phyloP scores from a whole-genome alignment of 2,797 vertebrate genomes.

The Microctenopoma stevenorrisi region DNA sequence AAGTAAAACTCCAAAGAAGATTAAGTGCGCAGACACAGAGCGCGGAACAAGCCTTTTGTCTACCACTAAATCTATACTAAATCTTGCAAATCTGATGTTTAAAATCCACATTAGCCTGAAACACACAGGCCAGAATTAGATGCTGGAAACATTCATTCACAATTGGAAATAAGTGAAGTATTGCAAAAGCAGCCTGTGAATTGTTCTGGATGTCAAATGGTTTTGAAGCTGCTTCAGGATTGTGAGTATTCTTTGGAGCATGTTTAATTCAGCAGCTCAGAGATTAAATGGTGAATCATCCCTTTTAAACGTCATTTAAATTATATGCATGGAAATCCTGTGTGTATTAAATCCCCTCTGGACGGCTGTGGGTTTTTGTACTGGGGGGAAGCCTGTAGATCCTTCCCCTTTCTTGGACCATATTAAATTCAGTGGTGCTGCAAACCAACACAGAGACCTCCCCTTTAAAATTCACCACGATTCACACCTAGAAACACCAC shows the following conservation, averaged over 20 bases:
- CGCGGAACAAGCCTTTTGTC: conserved; percentile 50
- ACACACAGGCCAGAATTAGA: conserved; percentile 17
- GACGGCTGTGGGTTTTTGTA: conserved; percentile 28
- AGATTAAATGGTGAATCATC: conserved; percentile 39
- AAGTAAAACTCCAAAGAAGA: conserved; percentile 57
- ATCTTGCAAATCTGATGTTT: conserved; percentile 49
- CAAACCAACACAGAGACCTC: conserved; percentile 39
- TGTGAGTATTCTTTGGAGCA: conserved; percentile 30
- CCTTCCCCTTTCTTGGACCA: conserved; percentile 47
- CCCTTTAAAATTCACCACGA: conserved; percentile 42
- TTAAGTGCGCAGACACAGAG: conserved; percentile 50
- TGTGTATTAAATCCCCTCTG: conserved; percentile 41
- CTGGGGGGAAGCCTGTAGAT: conserved; percentile 7
- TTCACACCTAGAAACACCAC: conserved; percentile 29
- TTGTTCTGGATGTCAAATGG: background rate
- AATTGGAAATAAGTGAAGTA: conserved; percentile 22
- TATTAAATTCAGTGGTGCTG: conserved; percentile 65
- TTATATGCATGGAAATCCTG: conserved; percentile 34
- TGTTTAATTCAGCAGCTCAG: conserved; percentile 54
- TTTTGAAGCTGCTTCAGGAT: conserved; percentile 26
- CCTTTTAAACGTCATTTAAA: conserved; percentile 51
- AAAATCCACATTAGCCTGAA: conserved; percentile 33
- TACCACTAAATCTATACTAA: background rate
- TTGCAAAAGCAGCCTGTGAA: conserved; percentile 11
- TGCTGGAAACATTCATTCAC: background rate